These are phyloP conservation scores for Manduca sexta DNA, from an alignment of 1,140 invertebrate genomes.

Conservation along the genomic window DNA sequence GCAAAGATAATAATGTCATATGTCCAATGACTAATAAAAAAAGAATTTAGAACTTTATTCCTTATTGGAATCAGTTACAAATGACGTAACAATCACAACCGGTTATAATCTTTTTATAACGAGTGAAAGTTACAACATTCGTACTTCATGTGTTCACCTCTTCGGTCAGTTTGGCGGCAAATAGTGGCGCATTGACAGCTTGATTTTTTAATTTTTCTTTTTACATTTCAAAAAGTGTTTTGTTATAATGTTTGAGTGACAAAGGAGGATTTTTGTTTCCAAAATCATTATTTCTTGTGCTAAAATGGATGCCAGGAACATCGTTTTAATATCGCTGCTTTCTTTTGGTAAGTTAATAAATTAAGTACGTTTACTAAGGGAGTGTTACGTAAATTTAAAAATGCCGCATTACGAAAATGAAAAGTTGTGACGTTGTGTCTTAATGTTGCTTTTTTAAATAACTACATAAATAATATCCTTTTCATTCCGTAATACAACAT, in stretches of 20 bases:
- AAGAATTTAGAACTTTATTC: constrained; percentile 27
- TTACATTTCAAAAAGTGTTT: constrained; percentile 15
- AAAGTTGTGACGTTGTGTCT: neutral
- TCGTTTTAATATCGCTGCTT: constrained; percentile 35
- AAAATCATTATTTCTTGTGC: constrained; percentile 3
- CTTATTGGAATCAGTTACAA: neutral
- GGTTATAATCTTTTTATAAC: constrained; percentile 38
- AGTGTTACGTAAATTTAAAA: neutral
- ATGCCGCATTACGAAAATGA: too few species aligned
- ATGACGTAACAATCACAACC: constrained; percentile 1
- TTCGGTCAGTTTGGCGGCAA: constrained; percentile 54
- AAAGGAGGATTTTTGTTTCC: neutral
- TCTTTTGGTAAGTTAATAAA: constrained; percentile 40
- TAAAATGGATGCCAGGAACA: constrained; percentile 33
- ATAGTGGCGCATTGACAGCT: constrained; percentile 32
- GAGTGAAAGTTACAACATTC: constrained; percentile 39
- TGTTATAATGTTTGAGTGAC: constrained; percentile 1
- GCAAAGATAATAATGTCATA: constrained; percentile 7
- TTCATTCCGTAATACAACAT: neutral
- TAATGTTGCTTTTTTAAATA: neutral
- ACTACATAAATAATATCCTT: neutral
- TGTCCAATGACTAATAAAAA: constrained; percentile 20
- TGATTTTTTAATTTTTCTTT: constrained; percentile 27
- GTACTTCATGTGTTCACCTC: constrained; percentile 27
- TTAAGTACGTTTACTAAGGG: neutral